These are phyloP conservation scores for Ispidina lecontei DNA, from an alignment of 2,797 vertebrate species.

Conservation along the genomic window DNA sequence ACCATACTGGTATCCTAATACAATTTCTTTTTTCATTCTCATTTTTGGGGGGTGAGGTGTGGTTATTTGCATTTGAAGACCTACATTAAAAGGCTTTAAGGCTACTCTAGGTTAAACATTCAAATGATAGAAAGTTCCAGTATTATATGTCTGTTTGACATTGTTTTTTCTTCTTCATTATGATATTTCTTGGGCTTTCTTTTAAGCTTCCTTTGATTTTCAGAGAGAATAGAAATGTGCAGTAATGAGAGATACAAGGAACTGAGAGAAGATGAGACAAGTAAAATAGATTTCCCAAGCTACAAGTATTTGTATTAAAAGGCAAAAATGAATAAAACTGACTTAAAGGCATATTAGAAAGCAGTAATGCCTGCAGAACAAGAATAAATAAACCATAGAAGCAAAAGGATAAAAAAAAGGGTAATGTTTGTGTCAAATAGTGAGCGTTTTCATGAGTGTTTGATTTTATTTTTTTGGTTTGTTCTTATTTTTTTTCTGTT, in stretches of 20 bases:
- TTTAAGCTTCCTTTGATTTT: not conserved
- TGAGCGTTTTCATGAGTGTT: not conserved
- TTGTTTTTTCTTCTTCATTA: not conserved
- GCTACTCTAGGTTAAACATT: not conserved
- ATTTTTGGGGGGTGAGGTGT: not conserved
- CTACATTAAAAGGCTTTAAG: not conserved
- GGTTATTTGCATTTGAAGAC: not conserved
- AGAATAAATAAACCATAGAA: conserved; percentile 2
- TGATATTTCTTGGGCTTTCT: not conserved
- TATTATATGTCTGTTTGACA: not conserved
- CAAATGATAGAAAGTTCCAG: not conserved
- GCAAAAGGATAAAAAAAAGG: not conserved
- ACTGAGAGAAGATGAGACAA: not conserved
- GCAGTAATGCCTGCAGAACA: not conserved
- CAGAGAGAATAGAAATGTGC: not conserved
- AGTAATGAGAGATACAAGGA: not conserved
- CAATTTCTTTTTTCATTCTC: not conserved
- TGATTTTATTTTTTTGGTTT: not conserved
- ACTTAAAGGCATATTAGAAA: not conserved
- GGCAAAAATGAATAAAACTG: not conserved
- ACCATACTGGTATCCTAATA: not conserved
- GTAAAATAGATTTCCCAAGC: not conserved
- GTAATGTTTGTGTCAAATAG: not conserved
- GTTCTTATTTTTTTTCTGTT: not conserved
- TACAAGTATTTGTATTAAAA: not conserved